A percentile compares a stretch with the other conserved stretches of the same genome.
Evolutionary conservation across 2,113 vertebrate genomes (phyloP).

Genomic region (Ornithorhynchus anatinus): DNA sequence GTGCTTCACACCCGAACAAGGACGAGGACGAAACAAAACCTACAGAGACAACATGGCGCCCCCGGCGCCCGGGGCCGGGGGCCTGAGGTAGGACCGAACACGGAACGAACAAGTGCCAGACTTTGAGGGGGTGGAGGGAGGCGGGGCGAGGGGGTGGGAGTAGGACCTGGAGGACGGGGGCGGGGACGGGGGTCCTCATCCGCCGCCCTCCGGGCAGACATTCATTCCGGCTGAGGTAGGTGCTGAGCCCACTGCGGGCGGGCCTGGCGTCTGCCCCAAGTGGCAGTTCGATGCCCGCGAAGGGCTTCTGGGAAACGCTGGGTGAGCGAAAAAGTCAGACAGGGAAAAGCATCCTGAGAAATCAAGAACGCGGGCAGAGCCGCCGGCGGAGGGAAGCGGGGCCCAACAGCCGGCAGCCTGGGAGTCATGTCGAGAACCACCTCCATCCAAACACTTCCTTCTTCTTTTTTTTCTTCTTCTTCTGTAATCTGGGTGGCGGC

Average conservation of each 20-base stretch:
- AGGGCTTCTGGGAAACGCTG: constrained; percentile 73
- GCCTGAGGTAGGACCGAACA: constrained; percentile 92
- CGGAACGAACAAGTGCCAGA: constrained; percentile 76
- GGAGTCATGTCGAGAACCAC: background rate
- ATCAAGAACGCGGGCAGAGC: constrained; percentile 50
- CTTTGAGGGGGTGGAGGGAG: constrained; percentile 21
- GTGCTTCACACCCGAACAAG: constrained; percentile 81
- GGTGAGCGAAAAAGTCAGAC: constrained; percentile 61
- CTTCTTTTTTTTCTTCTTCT: background rate
- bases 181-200: background rate
- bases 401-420: background rate
- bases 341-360: constrained; percentile 87
- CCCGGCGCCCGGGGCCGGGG: constrained; percentile 43
- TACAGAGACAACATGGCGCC: constrained; percentile 66
- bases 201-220: constrained; percentile 85
- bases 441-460: no score
- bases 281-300: constrained; percentile 72
- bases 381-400: background rate
- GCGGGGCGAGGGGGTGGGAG: no score
- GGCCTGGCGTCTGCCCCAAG: constrained; percentile 77
- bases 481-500: background rate
- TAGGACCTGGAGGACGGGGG: no score
- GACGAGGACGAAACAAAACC: constrained; percentile 26
- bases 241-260: constrained; percentile 79
- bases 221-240: constrained; percentile 99